Percentiles rank a stretch among this genome's conserved stretches.
phyloP scores from a whole-genome alignment of 2,797 vertebrate genomes.

The Artibeus lituratus region DNA sequence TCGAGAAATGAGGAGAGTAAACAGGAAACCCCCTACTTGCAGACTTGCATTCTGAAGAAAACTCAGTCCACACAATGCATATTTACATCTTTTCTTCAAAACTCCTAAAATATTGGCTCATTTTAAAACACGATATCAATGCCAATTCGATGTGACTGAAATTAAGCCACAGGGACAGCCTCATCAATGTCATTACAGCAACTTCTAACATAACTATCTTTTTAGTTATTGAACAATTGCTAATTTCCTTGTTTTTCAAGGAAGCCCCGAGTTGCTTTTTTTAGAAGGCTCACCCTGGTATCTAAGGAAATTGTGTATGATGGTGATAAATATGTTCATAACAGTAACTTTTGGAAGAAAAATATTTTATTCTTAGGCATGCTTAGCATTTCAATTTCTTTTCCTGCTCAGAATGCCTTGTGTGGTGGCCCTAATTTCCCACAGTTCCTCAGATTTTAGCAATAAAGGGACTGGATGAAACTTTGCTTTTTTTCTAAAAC shows the following conservation, averaged over 20 bases:
- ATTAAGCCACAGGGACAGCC: conserved; percentile 61
- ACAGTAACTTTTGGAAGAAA: conserved; percentile 43
- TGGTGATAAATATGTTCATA: conserved; percentile 64
- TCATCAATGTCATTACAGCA: conserved; percentile 61
- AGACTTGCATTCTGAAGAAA: conserved; percentile 58
- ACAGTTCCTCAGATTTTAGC: not conserved
- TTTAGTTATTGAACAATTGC: conserved; percentile 67
- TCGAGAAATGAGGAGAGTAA: conserved; percentile 65
- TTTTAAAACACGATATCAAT: conserved; percentile 67
- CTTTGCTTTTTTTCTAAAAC: conserved; percentile 15
- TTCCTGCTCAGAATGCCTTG: conserved; percentile 57
- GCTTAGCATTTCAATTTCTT: conserved; percentile 73
- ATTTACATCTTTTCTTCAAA: conserved; percentile 73
- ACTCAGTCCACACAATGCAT: conserved; percentile 57
- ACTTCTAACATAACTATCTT: conserved; percentile 68
- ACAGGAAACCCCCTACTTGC: conserved; percentile 70
- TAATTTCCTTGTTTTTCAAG: conserved; percentile 67
- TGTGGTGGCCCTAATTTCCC: not conserved
- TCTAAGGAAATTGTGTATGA: conserved; percentile 57
- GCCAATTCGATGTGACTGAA: conserved; percentile 61
- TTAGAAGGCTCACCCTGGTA: conserved; percentile 29
- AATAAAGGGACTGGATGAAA: not conserved
- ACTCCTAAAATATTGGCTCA: conserved; percentile 69
- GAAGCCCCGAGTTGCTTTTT: conserved; percentile 53
- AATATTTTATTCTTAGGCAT: conserved; percentile 76